Conservation (phyloP, 2,113 vertebrate species). For the Lichenostomus cassidix region DNA sequence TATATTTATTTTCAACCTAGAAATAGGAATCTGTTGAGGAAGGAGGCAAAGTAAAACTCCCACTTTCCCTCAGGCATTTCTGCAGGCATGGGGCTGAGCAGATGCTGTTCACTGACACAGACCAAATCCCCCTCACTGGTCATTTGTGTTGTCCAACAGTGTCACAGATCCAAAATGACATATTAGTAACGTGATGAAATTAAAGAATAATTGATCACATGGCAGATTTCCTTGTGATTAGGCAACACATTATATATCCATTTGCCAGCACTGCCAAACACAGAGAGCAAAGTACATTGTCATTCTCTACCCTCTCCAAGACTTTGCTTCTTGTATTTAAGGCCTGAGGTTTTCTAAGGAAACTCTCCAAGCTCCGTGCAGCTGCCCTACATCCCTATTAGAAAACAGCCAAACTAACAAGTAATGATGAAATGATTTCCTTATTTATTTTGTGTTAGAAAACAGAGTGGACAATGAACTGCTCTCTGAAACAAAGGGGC, state of each 20-base stretch:
- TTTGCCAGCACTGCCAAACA: not conserved
- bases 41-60: not conserved
- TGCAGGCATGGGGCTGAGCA: not conserved
- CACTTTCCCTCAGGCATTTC: not conserved
- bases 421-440: constrained; percentile 53
- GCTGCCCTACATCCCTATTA: constrained; percentile 37
- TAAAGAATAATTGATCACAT: not conserved
- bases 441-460: constrained; percentile 62
- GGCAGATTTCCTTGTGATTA: not conserved
- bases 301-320: not conserved
- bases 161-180: not conserved
- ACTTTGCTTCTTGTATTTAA: not conserved
- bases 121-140: not conserved
- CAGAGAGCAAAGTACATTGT: not conserved
- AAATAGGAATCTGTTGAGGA: not conserved
- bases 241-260: not conserved
- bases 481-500: constrained; percentile 52
- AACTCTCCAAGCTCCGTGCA: not conserved
- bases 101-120: not conserved
- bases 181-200: not conserved
- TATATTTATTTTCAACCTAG: not conserved
- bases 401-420: constrained; percentile 54
- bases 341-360: constrained; percentile 27
- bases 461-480: constrained; percentile 46
- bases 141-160: not conserved